A percentile compares a stretch with the other conserved stretches of the same genome.
phyloP scores from a whole-genome alignment of 2,797 vertebrate species.

The Poeciliopsis paucimaculata region DNA sequence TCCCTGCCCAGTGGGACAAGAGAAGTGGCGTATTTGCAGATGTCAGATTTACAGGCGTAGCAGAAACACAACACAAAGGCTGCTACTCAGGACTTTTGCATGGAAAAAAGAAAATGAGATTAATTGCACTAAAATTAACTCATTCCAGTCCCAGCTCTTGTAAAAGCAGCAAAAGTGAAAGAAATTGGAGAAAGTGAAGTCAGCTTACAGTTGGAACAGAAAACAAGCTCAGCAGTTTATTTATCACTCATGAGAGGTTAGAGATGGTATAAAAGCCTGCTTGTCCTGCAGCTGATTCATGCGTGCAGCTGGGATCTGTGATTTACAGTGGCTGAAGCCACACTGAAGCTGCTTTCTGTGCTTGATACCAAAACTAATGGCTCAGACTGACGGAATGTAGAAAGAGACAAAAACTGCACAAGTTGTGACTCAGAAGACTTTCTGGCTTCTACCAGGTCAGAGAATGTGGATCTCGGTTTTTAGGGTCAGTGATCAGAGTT shows the following conservation, averaged over 20 bases:
- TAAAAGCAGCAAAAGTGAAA: background rate
- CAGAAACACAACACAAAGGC: too few relatives aligned
- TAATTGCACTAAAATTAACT: too few relatives aligned
- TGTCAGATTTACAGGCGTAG: too few relatives aligned
- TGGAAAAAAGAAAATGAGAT: too few relatives aligned
- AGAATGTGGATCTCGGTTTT: background rate
- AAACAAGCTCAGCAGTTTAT: conserved; percentile 28
- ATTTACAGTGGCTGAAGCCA: conserved; percentile 62
- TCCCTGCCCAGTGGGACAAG: too few relatives aligned
- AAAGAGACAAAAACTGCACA: conserved; percentile 25
- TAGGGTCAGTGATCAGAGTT: background rate
- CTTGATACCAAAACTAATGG: conserved; percentile 29
- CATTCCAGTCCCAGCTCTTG: too few relatives aligned
- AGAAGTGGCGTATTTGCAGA: too few relatives aligned
- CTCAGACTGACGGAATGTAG: conserved; percentile 31
- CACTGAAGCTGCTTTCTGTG: conserved; percentile 30
- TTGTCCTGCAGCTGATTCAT: conserved; percentile 78
- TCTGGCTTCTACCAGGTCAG: background rate
- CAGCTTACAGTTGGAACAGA: conserved; percentile 12
- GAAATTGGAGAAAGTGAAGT: conserved; percentile 14
- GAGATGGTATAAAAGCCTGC: conserved; percentile 71
- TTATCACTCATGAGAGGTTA: conserved; percentile 68
- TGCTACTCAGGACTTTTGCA: too few relatives aligned
- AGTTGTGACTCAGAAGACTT: conserved; percentile 17
- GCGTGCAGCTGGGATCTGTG: conserved; percentile 70